A percentile compares a stretch with the other conserved stretches of the same genome.
Conservation (phyloP, 2,113 vertebrate species). For the Burhinus bistriatus region DNA sequence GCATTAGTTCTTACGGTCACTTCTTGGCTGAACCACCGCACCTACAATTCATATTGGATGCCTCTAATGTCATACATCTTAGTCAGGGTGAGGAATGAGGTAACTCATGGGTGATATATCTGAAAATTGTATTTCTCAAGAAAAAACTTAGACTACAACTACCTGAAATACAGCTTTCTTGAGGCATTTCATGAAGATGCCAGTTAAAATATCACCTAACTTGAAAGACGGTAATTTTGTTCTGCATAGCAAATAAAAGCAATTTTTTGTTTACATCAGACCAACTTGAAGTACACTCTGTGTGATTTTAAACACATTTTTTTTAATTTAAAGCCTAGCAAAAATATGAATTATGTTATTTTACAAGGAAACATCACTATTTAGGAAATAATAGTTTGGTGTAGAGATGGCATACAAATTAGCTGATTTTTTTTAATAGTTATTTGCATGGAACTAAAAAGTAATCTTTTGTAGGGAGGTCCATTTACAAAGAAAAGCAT, state of each 20-base stretch:
- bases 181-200: neutral
- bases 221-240: neutral
- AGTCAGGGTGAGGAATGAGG: neutral
- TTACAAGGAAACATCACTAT: neutral
- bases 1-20: neutral
- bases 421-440: neutral
- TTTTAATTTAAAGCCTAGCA: neutral
- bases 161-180: neutral
- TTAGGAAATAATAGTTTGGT: neutral
- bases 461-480: neutral
- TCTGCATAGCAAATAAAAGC: neutral
- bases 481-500: neutral
- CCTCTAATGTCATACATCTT: neutral
- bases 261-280: neutral
- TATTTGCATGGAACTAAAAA: neutral
- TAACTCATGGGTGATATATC: neutral
- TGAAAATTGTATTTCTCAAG: neutral
- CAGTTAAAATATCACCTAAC: neutral
- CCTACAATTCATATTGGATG: neutral
- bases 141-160: neutral
- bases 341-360: neutral
- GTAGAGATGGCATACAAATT: neutral
- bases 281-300: neutral
- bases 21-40: neutral
- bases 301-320: neutral